A percentile compares a stretch with the other conserved stretches of the same genome.
These are phyloP conservation scores for Ictalurus punctatus DNA, from an alignment of 2,113 vertebrate species.

Conservation along the genomic window DNA sequence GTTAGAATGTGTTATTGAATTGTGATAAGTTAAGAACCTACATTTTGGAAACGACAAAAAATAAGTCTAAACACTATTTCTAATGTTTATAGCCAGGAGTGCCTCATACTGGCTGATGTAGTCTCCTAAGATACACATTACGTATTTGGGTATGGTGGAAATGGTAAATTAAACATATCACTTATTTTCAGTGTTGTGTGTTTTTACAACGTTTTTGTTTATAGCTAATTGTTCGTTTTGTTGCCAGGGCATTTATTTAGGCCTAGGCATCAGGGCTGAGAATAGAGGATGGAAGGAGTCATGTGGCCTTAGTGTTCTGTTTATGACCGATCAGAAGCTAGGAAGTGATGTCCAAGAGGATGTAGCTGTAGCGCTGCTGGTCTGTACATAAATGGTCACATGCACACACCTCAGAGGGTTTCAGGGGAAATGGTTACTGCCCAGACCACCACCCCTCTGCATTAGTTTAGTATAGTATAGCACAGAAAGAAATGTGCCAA, in stretches of 20 bases:
- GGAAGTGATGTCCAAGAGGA: slow-evolving; percentile 42
- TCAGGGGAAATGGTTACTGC: slow-evolving; percentile 7
- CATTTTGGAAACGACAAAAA: neutral
- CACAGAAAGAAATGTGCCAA: neutral
- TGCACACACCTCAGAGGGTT: slow-evolving; percentile 14
- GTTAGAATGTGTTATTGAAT: neutral
- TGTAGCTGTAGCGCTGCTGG: neutral
- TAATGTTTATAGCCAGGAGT: neutral
- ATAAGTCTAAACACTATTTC: neutral
- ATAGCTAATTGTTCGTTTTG: neutral
- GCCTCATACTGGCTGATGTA: neutral
- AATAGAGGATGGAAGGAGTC: slow-evolving; percentile 18
- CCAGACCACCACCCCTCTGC: neutral
- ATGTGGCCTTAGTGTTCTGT: slow-evolving; percentile 30
- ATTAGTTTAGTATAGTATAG: neutral
- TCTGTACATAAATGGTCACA: slow-evolving; percentile 3
- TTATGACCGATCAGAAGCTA: slow-evolving; percentile 37
- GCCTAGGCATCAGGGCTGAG: neutral
- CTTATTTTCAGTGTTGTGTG: neutral
- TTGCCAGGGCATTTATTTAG: neutral
- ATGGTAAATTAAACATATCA: neutral
- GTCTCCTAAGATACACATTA: neutral
- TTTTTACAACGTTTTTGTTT: neutral
- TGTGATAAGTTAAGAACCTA: neutral
- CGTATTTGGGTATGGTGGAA: neutral